Evolutionary conservation across 2,113 vertebrate genomes (phyloP).

Genomic region (Megalops atlanticus): DNA sequence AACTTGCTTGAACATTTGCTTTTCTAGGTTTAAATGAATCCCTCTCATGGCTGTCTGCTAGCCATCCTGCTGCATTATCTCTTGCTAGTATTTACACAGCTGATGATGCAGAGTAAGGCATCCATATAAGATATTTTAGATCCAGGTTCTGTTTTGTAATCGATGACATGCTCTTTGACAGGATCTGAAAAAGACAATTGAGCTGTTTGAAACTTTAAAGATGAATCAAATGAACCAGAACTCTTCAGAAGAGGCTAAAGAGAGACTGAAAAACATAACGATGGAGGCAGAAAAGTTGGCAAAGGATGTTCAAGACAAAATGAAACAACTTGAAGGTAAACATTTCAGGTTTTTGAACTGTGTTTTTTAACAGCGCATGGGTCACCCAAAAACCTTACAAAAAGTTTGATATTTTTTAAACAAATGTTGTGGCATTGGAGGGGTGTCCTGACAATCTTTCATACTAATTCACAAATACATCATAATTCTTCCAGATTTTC

Average conservation of each 20-base stretch:
- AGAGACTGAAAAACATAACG: slow-evolving; percentile 69
- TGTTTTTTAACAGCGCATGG: background rate
- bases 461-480: too few relatives aligned
- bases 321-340: slow-evolving; percentile 74
- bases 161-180: slow-evolving; percentile 53
- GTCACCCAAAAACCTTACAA: background rate
- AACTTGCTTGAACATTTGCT: too few relatives aligned
- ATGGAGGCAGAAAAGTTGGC: slow-evolving; percentile 68
- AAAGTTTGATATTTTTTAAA: background rate
- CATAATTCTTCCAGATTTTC: background rate
- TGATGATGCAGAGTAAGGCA: too few relatives aligned
- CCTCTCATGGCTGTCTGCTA: too few relatives aligned
- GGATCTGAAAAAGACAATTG: slow-evolving; percentile 68
- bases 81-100: too few relatives aligned
- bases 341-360: background rate
- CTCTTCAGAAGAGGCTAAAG: slow-evolving; percentile 51
- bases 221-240: slow-evolving; percentile 48
- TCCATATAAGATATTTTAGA: too few relatives aligned
- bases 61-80: too few relatives aligned
- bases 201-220: slow-evolving; percentile 67
- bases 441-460: too few relatives aligned
- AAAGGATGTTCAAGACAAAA: slow-evolving; percentile 71
- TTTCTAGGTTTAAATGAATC: too few relatives aligned
- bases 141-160: background rate
- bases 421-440: too few relatives aligned